Evolutionary conservation across 2,113 vertebrate species (phyloP).

Genomic region (Alethe castanea): DNA sequence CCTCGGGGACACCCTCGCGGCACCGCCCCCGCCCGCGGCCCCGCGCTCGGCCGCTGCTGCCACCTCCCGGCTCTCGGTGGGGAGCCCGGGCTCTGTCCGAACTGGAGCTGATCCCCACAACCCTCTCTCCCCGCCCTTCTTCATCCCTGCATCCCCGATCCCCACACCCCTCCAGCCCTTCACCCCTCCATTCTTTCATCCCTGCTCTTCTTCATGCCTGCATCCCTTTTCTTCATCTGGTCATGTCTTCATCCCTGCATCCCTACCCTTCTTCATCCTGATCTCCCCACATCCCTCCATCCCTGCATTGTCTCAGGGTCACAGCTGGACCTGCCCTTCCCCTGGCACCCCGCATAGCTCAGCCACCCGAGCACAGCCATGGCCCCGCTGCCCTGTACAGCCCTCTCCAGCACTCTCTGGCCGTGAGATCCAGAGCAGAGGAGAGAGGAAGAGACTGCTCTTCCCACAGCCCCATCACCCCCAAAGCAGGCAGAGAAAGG

Average conservation of each 20-base stretch:
- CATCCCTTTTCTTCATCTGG: background rate
- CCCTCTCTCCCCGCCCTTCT: background rate
- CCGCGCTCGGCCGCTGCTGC: slow-evolving; percentile 20
- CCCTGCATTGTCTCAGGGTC: background rate
- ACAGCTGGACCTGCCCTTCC: background rate
- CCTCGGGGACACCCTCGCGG: background rate
- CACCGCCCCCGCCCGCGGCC: background rate
- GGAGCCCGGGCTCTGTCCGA: fast-evolving
- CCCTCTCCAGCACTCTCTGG: fast-evolving
- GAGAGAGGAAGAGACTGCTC: background rate
- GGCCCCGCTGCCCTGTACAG: background rate
- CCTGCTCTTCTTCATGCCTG: background rate
- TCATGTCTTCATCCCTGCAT: background rate
- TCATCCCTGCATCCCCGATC: background rate
- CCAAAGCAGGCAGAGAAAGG: background rate
- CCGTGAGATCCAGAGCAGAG: fast-evolving
- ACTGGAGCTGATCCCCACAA: no score
- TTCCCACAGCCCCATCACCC: background rate
- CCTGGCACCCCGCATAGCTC: fast-evolving
- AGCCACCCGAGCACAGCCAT: background rate
- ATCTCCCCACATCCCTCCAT: no score
- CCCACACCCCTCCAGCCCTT: background rate
- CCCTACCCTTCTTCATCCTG: no score
- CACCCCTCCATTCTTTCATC: background rate
- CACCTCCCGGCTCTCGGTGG: background rate